Conservation (phyloP, 2,888 invertebrate genomes). For the Liposcelis brunnea region DNA sequence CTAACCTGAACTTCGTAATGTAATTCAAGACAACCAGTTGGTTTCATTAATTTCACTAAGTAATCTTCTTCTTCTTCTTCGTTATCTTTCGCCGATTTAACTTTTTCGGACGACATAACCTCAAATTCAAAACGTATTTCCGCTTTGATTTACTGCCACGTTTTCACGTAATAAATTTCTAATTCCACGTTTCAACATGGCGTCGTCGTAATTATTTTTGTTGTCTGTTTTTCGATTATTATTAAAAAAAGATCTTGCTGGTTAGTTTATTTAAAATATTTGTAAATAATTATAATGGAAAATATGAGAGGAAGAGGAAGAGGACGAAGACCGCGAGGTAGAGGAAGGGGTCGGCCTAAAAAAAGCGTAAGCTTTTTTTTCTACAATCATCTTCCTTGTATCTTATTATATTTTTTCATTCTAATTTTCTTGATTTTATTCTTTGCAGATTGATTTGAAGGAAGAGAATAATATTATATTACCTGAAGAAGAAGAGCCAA, state of each 20-base stretch:
- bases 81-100: neutral
- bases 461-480: neutral
- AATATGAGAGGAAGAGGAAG: slow-evolving; percentile 24
- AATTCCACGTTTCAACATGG: too few species aligned
- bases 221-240: too few species aligned
- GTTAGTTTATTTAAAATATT: too few species aligned
- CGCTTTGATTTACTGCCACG: too few species aligned
- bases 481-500: neutral
- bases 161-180: too few species aligned
- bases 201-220: too few species aligned
- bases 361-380: too few species aligned
- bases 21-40: slow-evolving; percentile 75
- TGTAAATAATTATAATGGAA: slow-evolving; percentile 7
- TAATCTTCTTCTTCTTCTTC: slow-evolving; percentile 56
- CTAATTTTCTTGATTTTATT: too few species aligned
- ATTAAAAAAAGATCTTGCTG: too few species aligned
- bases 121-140: too few species aligned
- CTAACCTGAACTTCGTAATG: slow-evolving; percentile 79
- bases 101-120: neutral
- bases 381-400: neutral
- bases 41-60: slow-evolving; percentile 74
- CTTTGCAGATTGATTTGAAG: too few species aligned
- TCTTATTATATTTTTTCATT: neutral
- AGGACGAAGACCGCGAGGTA: slow-evolving; percentile 19
- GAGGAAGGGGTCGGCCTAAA: slow-evolving; percentile 16